Percentiles rank a stretch among this genome's conserved stretches.
Conservation (phyloP, 2,113 vertebrate species). For the Oncorhynchus kisutch region DNA sequence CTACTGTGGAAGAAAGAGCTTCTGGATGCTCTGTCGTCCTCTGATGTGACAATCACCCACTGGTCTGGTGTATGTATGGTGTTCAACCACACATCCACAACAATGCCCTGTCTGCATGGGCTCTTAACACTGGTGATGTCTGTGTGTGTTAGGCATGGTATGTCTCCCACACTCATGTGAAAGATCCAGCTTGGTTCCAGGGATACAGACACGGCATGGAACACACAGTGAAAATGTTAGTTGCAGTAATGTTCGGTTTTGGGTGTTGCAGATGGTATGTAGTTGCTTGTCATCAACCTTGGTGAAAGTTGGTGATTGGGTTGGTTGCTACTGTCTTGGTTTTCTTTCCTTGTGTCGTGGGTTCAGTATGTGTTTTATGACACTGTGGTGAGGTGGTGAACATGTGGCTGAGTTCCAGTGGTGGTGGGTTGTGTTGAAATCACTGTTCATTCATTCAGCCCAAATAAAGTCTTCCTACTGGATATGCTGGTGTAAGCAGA, state of each 20-base stretch:
- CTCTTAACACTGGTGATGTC: background rate
- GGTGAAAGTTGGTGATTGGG: background rate
- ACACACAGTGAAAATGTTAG: background rate
- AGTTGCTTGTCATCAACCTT: background rate
- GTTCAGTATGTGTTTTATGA: background rate
- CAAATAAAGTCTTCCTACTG: no score
- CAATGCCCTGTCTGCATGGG: no score
- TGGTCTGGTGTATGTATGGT: background rate
- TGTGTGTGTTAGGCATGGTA: background rate
- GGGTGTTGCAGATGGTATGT: background rate
- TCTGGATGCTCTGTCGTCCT: constrained; percentile 20
- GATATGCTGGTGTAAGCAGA: no score
- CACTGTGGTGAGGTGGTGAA: background rate
- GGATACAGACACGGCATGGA: no score
- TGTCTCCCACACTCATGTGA: background rate
- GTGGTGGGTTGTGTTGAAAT: no score
- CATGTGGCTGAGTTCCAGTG: background rate
- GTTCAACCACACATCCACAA: constrained; percentile 12
- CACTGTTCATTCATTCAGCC: no score
- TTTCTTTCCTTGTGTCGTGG: background rate
- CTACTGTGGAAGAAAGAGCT: constrained; percentile 1
- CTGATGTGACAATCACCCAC: background rate
- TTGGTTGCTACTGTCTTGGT: background rate
- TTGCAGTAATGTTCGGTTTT: background rate
- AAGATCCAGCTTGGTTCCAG: no score